Conservation (phyloP, 2,888 invertebrate genomes). For the Anaspis maculata region DNA sequence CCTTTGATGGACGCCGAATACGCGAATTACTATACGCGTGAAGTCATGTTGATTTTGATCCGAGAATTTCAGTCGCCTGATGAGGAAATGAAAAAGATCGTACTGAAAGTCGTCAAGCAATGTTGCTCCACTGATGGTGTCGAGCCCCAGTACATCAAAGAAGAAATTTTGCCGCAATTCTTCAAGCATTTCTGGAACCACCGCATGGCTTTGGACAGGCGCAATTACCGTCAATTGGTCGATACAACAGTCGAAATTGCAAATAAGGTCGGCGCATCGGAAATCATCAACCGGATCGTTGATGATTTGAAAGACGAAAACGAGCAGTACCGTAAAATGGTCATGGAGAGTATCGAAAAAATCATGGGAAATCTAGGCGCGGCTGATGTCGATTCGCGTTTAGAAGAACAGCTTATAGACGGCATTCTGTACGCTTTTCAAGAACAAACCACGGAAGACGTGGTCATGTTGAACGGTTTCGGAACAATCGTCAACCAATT, state of each 20-base stretch:
- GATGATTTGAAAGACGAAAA: slow-evolving; percentile 99
- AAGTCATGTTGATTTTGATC: slow-evolving; percentile 98
- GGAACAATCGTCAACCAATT: slow-evolving; percentile 98
- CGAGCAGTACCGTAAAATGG: slow-evolving; percentile 99
- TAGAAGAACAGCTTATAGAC: slow-evolving; percentile 98
- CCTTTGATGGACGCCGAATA: slow-evolving; percentile 99
- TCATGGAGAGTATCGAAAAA: slow-evolving; percentile 99
- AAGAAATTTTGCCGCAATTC: slow-evolving; percentile 96
- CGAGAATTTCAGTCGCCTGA: slow-evolving; percentile 99
- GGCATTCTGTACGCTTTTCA: slow-evolving; percentile 99
- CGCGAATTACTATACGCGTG: slow-evolving; percentile 98
- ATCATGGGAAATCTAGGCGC: slow-evolving; percentile 96
- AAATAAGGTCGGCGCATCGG: slow-evolving; percentile 99
- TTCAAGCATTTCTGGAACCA: slow-evolving; percentile 99
- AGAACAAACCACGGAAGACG: slow-evolving; percentile 99
- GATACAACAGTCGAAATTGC: slow-evolving; percentile 99
- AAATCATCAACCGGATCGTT: slow-evolving; percentile 96
- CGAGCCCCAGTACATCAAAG: slow-evolving; percentile 97
- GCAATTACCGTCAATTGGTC: slow-evolving; percentile 96
- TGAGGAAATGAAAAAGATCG: slow-evolving; percentile 99
- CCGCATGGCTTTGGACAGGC: slow-evolving; percentile 95
- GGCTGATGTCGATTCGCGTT: slow-evolving; percentile 93
- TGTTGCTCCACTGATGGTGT: slow-evolving; percentile 99
- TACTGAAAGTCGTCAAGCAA: slow-evolving; percentile 98
- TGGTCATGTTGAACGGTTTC: slow-evolving; percentile 98